Conservation (phyloP, 2,113 vertebrate species). For the Fregata magnificens region DNA sequence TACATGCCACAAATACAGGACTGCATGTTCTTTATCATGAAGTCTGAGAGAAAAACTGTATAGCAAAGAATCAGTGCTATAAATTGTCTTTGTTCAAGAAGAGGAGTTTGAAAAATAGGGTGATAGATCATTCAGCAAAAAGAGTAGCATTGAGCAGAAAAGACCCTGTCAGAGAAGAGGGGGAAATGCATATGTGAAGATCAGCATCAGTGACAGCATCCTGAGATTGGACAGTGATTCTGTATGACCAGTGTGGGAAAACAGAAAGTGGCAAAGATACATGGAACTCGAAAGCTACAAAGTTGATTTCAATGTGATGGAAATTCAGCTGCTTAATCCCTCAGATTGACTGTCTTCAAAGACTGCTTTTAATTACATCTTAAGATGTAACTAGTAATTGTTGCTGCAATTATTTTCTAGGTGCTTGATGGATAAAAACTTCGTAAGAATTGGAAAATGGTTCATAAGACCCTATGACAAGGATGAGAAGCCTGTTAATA, state of each 20-base stretch:
- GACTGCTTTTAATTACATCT: background rate
- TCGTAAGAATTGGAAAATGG: slow-evolving; percentile 94
- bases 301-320: background rate
- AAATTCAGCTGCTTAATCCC: background rate
- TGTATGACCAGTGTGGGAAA: background rate
- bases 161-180: background rate
- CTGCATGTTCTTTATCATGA: background rate
- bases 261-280: background rate
- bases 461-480: slow-evolving; percentile 94
- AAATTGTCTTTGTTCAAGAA: background rate
- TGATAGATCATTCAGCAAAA: background rate
- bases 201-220: background rate
- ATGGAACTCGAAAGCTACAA: background rate
- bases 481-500: slow-evolving; percentile 90
- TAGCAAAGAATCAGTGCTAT: background rate
- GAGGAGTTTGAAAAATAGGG: background rate
- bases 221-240: background rate
- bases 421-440: slow-evolving; percentile 97
- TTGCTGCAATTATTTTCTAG: slow-evolving; percentile 72
- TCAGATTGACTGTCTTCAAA: background rate
- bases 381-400: background rate
- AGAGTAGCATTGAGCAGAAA: background rate
- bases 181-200: background rate
- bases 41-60: background rate
- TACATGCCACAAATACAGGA: background rate